A percentile compares a stretch with the other conserved stretches of the same genome.
Evolutionary conservation across 2,797 vertebrate genomes (phyloP).

Genomic region (Labeo calbasu): DNA sequence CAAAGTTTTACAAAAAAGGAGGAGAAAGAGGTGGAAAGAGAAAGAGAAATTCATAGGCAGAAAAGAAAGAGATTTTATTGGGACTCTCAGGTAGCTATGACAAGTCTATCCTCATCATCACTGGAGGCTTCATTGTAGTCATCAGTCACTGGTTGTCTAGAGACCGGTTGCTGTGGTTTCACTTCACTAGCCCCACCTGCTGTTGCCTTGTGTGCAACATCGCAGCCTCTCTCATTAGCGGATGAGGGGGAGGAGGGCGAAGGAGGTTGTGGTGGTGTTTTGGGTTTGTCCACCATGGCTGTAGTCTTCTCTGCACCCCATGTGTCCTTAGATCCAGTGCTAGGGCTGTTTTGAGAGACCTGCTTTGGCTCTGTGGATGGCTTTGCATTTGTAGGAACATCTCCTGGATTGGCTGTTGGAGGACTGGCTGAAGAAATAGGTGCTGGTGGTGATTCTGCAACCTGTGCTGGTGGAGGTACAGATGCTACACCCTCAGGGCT

Average conservation of each 20-base stretch:
- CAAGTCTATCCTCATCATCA: constrained; percentile 95
- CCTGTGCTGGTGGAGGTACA: constrained; percentile 48
- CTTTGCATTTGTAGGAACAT: constrained; percentile 51
- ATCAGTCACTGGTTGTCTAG: constrained; percentile 76
- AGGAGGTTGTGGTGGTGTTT: constrained; percentile 48
- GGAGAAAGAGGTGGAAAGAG: constrained; percentile 60
- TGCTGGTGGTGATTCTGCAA: constrained; percentile 50
- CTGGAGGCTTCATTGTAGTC: constrained; percentile 91
- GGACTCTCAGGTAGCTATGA: constrained; percentile 89
- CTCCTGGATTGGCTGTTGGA: constrained; percentile 53
- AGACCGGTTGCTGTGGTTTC: constrained; percentile 57
- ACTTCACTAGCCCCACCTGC: constrained; percentile 56
- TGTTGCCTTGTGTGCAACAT: constrained; percentile 51
- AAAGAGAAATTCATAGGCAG: constrained; percentile 45
- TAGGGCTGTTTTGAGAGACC: constrained; percentile 16
- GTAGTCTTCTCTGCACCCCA: constrained; percentile 48
- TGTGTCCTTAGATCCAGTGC: constrained; percentile 53
- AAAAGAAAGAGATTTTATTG: constrained; percentile 58
- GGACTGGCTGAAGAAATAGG: constrained; percentile 43
- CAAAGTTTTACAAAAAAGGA: constrained; percentile 77
- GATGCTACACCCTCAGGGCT: constrained; percentile 63
- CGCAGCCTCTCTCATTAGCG: constrained; percentile 40
- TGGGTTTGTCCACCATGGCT: constrained; percentile 51
- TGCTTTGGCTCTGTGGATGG: constrained; percentile 44
- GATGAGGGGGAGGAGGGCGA: constrained; percentile 48